A percentile compares a stretch with the other conserved stretches of the same genome.
Conservation (phyloP, 2,797 vertebrate species). For the Acanthornis magna region DNA sequence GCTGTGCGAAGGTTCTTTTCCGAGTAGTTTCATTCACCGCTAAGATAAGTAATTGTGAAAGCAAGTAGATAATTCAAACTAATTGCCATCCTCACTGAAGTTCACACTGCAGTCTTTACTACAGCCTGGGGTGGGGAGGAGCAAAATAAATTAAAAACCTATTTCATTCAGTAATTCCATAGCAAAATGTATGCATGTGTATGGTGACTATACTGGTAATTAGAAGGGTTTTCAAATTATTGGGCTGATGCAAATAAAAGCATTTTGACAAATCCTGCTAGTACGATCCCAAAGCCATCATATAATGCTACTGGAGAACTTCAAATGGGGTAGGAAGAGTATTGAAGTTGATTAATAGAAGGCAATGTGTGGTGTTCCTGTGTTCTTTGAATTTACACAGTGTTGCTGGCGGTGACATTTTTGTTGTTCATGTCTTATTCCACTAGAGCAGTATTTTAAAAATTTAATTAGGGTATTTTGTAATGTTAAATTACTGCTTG, state of each 20-base stretch:
- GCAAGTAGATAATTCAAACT: neutral
- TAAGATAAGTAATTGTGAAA: neutral
- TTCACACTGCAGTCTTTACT: neutral
- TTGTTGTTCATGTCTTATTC: neutral
- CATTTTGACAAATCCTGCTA: neutral
- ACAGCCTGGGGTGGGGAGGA: neutral
- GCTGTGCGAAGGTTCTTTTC: neutral
- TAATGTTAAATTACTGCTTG: neutral
- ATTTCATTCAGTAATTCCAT: slow-evolving; percentile 10
- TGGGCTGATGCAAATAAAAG: neutral
- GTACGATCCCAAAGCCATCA: neutral
- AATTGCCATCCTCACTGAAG: neutral
- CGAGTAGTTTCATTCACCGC: neutral
- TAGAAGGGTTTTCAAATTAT: neutral
- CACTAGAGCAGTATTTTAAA: neutral
- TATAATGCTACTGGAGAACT: neutral
- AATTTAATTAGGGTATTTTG: neutral
- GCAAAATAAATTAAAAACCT: neutral
- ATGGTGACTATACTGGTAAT: neutral
- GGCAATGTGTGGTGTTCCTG: neutral
- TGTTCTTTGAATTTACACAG: neutral
- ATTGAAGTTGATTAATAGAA: neutral
- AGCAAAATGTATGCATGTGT: neutral
- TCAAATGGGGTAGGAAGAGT: neutral
- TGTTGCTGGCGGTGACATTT: neutral